Base-by-base conservation (phyloP, 2,113 vertebrate species). In the Furnarius figulus region DNA sequence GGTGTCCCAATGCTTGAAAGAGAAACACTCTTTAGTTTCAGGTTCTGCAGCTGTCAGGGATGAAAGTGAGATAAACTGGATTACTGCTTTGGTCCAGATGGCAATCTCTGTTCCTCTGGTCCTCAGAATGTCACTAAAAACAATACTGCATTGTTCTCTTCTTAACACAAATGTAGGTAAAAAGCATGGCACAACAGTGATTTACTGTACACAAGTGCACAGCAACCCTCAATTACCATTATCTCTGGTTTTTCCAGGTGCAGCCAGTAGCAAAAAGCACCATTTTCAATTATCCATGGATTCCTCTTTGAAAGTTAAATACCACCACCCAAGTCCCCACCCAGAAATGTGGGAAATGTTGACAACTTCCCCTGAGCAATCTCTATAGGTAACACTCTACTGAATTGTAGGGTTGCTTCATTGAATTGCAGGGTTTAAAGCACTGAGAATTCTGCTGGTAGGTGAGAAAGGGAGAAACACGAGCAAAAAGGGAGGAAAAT, bases 21-120 rank as follows among this genome's bases (percentile, higher is more conserved):
- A 66, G 76, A 93, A 97, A 88, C 19, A 75, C 85, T 50, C 49
- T 89, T 80, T 72, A 95, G 28, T 67, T 95, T 93, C n/a, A 58
- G 49, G 77, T 84, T 81, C 33, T 95, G 55, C 68, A 89, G 52
- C 39, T 84, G 76, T 47, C 61, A 76, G 23, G 17, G 63, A 76
- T 76, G 31, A 58, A 91, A 76, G 49, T 3, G 28, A 78, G 52
- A 35, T 11, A 79, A 62, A 10, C 12, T 80, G 79, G 85, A 72
- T 40, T 65, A 62, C 22, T n/a, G 12, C 17, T 56, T 59, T 56
- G 22, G 30, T 62, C 62, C 72, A 87, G 89, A 62, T 68, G 85
- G 66, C n/a, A 58, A 55, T 31, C 46, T 70, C 84, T 75, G 24
- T 28, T 67, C n/a, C 81, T 33, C 14, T 37, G 49, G 52, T 53